Conservation (phyloP, 2,113 vertebrate genomes). For the Cacatua alba region DNA sequence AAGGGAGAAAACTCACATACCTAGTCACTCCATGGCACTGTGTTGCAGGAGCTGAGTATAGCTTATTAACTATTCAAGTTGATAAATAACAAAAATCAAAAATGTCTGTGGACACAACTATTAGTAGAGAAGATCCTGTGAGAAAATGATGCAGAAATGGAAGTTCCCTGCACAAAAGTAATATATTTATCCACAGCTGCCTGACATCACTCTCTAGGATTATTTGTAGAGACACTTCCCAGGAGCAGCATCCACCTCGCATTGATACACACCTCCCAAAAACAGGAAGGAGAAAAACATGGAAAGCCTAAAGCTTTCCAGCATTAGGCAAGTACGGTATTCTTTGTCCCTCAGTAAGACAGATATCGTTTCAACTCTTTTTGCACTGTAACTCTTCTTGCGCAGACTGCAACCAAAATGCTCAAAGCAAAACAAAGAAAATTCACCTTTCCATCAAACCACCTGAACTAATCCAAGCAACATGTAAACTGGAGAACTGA, state of each 20-base stretch:
- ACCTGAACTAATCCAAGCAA: background rate
- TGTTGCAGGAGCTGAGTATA: background rate
- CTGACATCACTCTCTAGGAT: background rate
- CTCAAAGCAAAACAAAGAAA: background rate
- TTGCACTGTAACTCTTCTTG: background rate
- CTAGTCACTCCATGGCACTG: accelerated
- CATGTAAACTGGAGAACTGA: background rate
- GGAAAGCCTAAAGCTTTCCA: background rate
- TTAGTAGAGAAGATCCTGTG: background rate
- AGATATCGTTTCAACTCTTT: background rate
- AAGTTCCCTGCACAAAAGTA: background rate
- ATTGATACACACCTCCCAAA: background rate
- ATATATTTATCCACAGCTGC: background rate
- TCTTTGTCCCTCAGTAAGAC: background rate
- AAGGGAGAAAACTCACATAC: background rate
- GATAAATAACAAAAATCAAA: background rate
- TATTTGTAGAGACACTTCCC: accelerated
- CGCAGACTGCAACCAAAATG: background rate
- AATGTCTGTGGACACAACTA: background rate
- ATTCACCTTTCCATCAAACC: background rate
- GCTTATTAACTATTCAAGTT: background rate
- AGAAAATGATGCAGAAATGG: background rate
- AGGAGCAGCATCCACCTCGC: background rate
- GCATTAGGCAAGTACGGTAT: background rate
- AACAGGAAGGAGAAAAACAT: background rate